A percentile compares a stretch with the other conserved stretches of the same genome.
These are phyloP conservation scores for Plutella xylostella DNA, from an alignment of 2,888 invertebrate genomes.

Conservation along the genomic window DNA sequence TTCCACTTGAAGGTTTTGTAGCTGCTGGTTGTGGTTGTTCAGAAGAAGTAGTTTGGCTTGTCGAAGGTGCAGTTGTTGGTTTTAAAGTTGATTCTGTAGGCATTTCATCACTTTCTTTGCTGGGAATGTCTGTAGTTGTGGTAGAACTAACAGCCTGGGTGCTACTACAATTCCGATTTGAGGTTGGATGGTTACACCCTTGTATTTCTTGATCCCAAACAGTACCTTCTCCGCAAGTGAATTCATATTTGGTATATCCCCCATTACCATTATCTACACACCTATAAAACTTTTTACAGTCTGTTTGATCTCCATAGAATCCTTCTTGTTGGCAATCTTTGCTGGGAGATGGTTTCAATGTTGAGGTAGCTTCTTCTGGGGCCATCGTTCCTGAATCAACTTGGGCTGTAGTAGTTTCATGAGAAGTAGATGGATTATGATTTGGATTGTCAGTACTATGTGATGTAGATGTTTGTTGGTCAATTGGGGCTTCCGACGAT, in stretches of 20 bases:
- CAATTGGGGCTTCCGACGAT: background rate
- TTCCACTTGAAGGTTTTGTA: background rate
- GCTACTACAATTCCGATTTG: background rate
- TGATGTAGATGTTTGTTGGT: constrained; percentile 14
- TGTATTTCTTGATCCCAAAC: constrained; percentile 72
- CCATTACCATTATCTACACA: constrained; percentile 74
- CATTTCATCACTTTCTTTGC: constrained; percentile 15
- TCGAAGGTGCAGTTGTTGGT: constrained; percentile 15
- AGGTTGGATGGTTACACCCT: constrained; percentile 13
- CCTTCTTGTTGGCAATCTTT: constrained; percentile 69
- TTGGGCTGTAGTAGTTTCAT: background rate
- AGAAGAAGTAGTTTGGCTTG: background rate
- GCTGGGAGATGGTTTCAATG: background rate
- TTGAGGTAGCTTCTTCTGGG: too few relatives aligned
- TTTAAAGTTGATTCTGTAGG: constrained; percentile 16
- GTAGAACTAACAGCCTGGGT: background rate
- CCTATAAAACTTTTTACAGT: constrained; percentile 80
- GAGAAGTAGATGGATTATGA: background rate
- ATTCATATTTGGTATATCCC: constrained; percentile 74
- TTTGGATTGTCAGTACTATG: background rate
- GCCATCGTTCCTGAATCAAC: constrained; percentile 4
- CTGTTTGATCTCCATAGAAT: constrained; percentile 73
- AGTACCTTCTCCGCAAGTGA: constrained; percentile 78
- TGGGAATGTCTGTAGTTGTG: constrained; percentile 12
- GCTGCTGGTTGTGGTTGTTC: background rate